These are phyloP conservation scores for Psilanteris sp. DNA, from an alignment of 1,140 invertebrate genomes.

Conservation along the genomic window DNA sequence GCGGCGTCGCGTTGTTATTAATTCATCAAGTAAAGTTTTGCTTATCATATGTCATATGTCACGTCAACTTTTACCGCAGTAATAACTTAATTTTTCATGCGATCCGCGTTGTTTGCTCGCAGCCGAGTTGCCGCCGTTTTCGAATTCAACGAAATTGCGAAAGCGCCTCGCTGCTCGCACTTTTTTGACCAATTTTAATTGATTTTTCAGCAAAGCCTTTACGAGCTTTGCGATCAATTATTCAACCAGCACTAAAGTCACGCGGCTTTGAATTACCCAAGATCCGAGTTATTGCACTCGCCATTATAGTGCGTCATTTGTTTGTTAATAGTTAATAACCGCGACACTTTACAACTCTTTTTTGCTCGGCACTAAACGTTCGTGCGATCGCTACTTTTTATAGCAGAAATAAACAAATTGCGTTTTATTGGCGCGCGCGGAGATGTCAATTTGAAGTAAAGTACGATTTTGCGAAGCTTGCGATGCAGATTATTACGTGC, in stretches of 20 bases:
- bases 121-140: too few relatives aligned
- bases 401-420: slow-evolving; percentile 10
- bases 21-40: too few relatives aligned
- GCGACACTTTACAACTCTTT: slow-evolving; percentile 29
- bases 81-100: too few relatives aligned
- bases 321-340: slow-evolving; percentile 36
- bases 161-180: too few relatives aligned
- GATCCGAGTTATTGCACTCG: slow-evolving; percentile 26
- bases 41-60: too few relatives aligned
- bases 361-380: background rate
- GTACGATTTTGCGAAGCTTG: slow-evolving; percentile 31
- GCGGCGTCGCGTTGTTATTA: too few relatives aligned
- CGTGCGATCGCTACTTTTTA: slow-evolving; percentile 17
- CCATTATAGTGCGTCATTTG: slow-evolving; percentile 31
- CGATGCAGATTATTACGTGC: slow-evolving; percentile 48
- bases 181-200: slow-evolving; percentile 21
- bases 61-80: too few relatives aligned
- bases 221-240: slow-evolving; percentile 22
- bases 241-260: slow-evolving; percentile 14
- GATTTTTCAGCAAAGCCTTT: slow-evolving; percentile 16
- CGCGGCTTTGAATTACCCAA: slow-evolving; percentile 19
- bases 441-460: slow-evolving; percentile 45
- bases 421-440: too few relatives aligned
- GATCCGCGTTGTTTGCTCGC: too few relatives aligned
- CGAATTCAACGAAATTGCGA: too few relatives aligned